These are phyloP conservation scores for Malacoctenus gilli DNA, from an alignment of 2,797 vertebrate species.

Conservation along the genomic window DNA sequence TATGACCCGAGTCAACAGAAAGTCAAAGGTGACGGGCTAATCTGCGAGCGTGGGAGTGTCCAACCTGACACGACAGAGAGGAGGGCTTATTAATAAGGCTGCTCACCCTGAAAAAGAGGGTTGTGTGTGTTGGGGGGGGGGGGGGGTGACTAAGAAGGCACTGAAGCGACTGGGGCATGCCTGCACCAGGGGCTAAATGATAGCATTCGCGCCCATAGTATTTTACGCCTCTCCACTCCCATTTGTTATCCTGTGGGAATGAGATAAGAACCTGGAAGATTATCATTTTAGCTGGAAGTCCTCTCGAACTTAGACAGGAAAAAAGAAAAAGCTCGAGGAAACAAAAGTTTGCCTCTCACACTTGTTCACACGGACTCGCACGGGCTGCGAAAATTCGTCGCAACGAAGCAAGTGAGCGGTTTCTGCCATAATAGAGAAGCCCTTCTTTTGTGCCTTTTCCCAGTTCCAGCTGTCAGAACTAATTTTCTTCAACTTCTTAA, in stretches of 20 bases:
- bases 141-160: constrained; percentile 76
- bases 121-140: too few relatives aligned
- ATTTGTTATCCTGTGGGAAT: constrained; percentile 94
- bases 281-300: constrained; percentile 83
- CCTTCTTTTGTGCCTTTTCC: constrained; percentile 50
- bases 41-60: constrained; percentile 70
- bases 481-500: constrained; percentile 79
- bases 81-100: constrained; percentile 57
- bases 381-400: neutral
- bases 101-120: constrained; percentile 81
- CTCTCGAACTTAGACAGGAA: constrained; percentile 78
- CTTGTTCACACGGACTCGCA: constrained; percentile 4
- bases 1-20: constrained; percentile 46
- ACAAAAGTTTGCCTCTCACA: constrained; percentile 30
- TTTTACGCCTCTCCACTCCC: constrained; percentile 97
- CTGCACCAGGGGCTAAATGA: constrained; percentile 89
- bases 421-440: constrained; percentile 41
- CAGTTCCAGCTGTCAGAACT: constrained; percentile 76
- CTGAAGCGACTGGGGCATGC: constrained; percentile 77
- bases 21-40: constrained; percentile 78
- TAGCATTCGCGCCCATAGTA: constrained; percentile 92
- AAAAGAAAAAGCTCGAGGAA: constrained; percentile 5
- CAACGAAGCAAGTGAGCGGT: constrained; percentile 37
- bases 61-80: constrained; percentile 54
- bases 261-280: constrained; percentile 93